Percentiles rank a stretch among this genome's conserved stretches.
Conservation (phyloP, 2,797 vertebrate genomes). For the Momotus momota region DNA sequence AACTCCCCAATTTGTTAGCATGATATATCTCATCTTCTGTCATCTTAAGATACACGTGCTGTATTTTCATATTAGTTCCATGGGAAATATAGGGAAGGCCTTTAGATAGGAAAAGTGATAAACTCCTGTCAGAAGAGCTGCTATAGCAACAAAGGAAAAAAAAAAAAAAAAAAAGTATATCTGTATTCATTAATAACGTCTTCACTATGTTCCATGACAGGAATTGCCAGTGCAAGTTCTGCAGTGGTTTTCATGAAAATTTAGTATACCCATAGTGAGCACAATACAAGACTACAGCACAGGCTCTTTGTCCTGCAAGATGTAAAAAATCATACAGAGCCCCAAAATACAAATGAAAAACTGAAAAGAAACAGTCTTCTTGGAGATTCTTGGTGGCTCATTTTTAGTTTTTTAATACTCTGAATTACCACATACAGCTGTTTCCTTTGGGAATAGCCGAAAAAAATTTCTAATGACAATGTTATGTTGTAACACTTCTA, state of each 20-base stretch:
- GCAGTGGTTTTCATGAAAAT: not conserved
- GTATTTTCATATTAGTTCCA: not conserved
- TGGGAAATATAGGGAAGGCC: not conserved
- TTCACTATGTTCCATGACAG: not conserved
- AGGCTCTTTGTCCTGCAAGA: not conserved
- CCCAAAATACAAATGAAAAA: not conserved
- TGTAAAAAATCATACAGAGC: not conserved
- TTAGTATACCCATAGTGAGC: not conserved
- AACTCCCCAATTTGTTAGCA: not conserved
- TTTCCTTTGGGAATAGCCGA: not conserved
- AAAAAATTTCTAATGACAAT: not conserved
- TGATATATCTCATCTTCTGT: not conserved
- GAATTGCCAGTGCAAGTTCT: not conserved
- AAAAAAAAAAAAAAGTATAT: not conserved
- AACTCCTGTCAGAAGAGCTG: not conserved
- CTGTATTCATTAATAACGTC: not conserved
- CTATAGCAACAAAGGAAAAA: not conserved
- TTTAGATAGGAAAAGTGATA: not conserved
- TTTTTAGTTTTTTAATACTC: not conserved
- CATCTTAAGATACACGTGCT: not conserved
- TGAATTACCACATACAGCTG: accelerated
- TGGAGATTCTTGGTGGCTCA: not conserved
- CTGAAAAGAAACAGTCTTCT: not conserved
- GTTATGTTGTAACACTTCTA: not conserved
- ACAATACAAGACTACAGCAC: not conserved